Percentiles rank a stretch among this genome's conserved stretches.
Evolutionary conservation across 2,888 invertebrate genomes (phyloP).

Genomic region (Papilio gigon): DNA sequence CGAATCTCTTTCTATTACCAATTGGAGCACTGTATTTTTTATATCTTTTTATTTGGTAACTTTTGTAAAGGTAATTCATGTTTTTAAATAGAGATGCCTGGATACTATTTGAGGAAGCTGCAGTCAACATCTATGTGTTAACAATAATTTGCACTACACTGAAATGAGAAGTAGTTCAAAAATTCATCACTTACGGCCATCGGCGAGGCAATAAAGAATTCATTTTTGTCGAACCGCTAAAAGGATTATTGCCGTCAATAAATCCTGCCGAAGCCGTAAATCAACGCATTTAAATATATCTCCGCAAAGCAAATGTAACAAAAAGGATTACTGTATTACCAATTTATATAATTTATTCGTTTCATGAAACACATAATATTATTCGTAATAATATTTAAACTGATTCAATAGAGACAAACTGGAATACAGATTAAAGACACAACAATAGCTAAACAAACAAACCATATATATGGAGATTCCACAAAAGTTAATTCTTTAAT

Average conservation of each 20-base stretch:
- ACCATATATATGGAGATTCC: not conserved
- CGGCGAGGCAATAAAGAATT: not conserved
- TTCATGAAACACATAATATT: not conserved
- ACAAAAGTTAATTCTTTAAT: not conserved
- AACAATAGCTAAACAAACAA: not conserved
- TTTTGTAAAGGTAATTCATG: no score
- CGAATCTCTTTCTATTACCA: no score
- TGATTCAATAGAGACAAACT: no score
- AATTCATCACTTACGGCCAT: not conserved
- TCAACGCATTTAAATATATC: conserved; percentile 18
- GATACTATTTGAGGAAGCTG: no score
- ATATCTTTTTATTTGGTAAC: no score
- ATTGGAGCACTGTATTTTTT: no score
- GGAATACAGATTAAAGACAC: no score
- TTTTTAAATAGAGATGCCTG: no score
- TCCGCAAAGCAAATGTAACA: conserved; percentile 1
- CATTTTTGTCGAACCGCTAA: not conserved
- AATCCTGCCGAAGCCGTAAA: not conserved
- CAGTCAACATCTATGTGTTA: no score
- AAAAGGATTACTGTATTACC: not conserved
- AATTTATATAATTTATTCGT: not conserved
- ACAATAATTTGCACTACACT: no score
- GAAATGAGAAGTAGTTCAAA: no score
- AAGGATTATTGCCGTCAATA: conserved; percentile 8
- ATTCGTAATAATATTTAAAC: no score